Percentiles rank a stretch among this genome's conserved stretches.
Conservation (phyloP, 2,797 vertebrate species). For the Enteromius radiatus region DNA sequence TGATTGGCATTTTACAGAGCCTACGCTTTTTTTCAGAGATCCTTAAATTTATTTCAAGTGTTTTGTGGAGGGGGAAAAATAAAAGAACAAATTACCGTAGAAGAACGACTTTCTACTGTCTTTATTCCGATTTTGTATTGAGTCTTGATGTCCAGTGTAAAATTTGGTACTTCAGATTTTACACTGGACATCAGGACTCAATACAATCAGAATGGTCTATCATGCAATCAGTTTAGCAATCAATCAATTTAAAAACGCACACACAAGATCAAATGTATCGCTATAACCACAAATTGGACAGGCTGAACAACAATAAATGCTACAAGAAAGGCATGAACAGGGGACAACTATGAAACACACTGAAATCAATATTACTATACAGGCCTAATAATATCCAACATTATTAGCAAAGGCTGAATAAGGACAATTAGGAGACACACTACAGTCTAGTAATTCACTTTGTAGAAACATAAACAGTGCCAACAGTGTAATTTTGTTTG, state of each 20-base stretch:
- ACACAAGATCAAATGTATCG: not conserved
- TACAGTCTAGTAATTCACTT: not conserved
- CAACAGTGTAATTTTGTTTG: not conserved
- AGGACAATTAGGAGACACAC: too few species aligned
- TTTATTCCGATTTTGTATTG: not conserved
- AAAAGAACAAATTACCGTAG: not conserved
- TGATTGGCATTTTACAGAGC: conserved; percentile 15
- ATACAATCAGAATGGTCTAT: not conserved
- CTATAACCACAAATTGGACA: not conserved
- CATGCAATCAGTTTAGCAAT: not conserved
- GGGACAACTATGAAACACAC: too few species aligned
- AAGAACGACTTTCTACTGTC: not conserved
- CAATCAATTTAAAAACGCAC: not conserved
- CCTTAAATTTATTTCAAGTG: not conserved
- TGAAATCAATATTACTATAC: too few species aligned
- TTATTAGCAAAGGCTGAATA: too few species aligned
- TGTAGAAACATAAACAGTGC: not conserved
- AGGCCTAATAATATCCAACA: too few species aligned
- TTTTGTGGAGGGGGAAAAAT: not conserved
- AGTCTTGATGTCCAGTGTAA: not conserved
- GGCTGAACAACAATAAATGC: not conserved
- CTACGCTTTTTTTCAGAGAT: not conserved
- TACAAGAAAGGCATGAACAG: too few species aligned
- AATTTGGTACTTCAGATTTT: not conserved
- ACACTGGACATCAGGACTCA: not conserved